Evolutionary conservation across 1,140 invertebrate genomes (phyloP), one percentile per base, ranked within the genome.

Genomic region (Propsilocerus akamusi): DNA sequence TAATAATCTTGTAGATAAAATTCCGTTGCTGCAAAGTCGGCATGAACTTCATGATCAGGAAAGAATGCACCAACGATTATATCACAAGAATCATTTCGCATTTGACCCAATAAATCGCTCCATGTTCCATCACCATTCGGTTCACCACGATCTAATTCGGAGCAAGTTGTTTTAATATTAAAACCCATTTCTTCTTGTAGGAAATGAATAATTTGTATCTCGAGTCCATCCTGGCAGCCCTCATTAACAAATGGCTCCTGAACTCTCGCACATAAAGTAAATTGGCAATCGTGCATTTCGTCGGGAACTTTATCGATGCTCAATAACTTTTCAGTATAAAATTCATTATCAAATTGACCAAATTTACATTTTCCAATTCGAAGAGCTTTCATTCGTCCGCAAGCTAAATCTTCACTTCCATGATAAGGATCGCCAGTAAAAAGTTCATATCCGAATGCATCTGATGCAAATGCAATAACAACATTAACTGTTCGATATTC

Each of bases 121-220:
- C 72, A 74, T 4, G 51, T 32, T 12, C 59, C 59, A 46, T 53
- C 48, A 24, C 58, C 50, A 17, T 57, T 25, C 54, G 64, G 56
- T 37, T 71, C 68, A 4, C 72, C 72, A 12, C 72, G 62, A 0
- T 67, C 73, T 28, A 72, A 76, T 51, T 75, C 74, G 53, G 51
- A 76, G 23, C 68, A 72, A 4, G 54, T 56, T 34, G 56, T 56
- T 34, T 59, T 59, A 2, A 57, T 55, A 61, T 34, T 4, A 48
- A 65, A 65, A 7, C 52, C 30, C n/a, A 65, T 48, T 0, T 58
- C 58, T 37, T 57, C 58, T 2, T 56, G 54, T 53, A 65, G 58
- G 11, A 63, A 59, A 0, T 53, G 53, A 24, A 65, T 26, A 1
- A 65, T 57, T 5, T 57, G 48, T 53, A 65, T 55, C 51, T 65